Evolutionary conservation across 1,140 invertebrate species (phyloP), one percentile per base, ranked within the genome.

Genomic region (Hesperophylax magnus): DNA sequence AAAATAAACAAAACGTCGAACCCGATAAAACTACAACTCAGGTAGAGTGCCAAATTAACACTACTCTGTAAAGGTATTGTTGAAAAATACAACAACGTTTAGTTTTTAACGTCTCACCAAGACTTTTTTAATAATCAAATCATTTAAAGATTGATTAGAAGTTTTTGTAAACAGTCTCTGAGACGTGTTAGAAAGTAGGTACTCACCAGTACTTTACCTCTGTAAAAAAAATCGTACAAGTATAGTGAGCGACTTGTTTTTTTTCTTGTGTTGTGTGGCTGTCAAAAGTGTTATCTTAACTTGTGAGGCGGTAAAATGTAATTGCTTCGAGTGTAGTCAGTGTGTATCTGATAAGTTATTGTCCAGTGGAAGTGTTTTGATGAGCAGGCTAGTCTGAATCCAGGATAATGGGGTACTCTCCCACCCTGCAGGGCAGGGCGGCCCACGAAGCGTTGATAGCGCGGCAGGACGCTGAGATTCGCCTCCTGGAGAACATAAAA

Each of bases 381-480:
- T 61, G 58, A 22, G 18, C 24, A 31, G 63, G 63, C 17, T 14
- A 27, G 63, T 67, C 24, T 34, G 63, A 34, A 34, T n/a, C 11
- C 52, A 24, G 24, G 8, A 86, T 80, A 81, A 98, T 98, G 96
- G 95, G 96, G 79, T 97, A 97, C 88, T 96, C 95, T 61, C 93
- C 93, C 84, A 94, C 93, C 85, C 91, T 97, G 39, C 95, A 97
- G 88, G 95, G 96, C 56, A 93, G 94, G 85, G 92, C 92, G 78
- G 94, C 94, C 78, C 97, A 98, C 87, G 96, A 97, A 87, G 96
- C 96, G 77, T 89, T 98, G 72, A 91, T 98, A 34, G 92, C 92
- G 20, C 92, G 97, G 22, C 97, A 98, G 89, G 97, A 98, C 87
- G 96, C 96, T 14, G 97, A 98, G 88, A 92, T 98, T 34, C 92